Evolutionary conservation across 2,888 invertebrate species (phyloP), one percentile per base, ranked within the genome.

Genomic region (Callyntrura sp.): DNA sequence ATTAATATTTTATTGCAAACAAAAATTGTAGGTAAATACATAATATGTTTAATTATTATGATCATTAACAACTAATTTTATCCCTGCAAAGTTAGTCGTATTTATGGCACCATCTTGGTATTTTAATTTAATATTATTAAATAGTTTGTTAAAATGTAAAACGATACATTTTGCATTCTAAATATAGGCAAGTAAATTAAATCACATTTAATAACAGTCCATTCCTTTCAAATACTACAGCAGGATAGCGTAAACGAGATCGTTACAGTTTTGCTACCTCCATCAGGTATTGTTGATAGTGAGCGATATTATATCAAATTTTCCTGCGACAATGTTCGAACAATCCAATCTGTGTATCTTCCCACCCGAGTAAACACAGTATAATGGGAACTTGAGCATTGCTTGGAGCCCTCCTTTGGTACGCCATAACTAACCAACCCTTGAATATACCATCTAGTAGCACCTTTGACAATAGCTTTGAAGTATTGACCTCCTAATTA

Each of bases 401-500:
- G 90, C 79, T 91, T 91, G 0, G 92, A 88, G 0, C 92, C 92
- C 76, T 90, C 90, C 48, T 92, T 91, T 4, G 93, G 93, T 0
- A 95, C 95, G 11, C 93, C 93, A 57, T 91, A 93, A 9, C 92
- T 92, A 0, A 95, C 95, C 12, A 95, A 93, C 8, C 95, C 95
- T 93, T 95, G 94, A 68, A 95, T 87, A 85, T 94, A 94, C 94
- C 94, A 95, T 57, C 93, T 70, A 0, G 92, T 90, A 8, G 94
- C 93, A 85, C 94, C 94, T 2, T 93, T 90, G n/a, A 92, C 93
- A 28, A 91, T 94, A 3, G 95, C 92, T 25, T 95, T 94, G 57
- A 96, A 94, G 0, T 95, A 94, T 0, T 96, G 94, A 20, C 96
- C 96, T 17, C 96, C 70, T 70, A 20, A 45, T 45, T 35, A 68